A percentile compares a stretch with the other conserved stretches of the same genome.
Evolutionary conservation across 35 echinoderm and acorn worm genomes (phyloP).

Genomic region (Lytechinus pictus): DNA sequence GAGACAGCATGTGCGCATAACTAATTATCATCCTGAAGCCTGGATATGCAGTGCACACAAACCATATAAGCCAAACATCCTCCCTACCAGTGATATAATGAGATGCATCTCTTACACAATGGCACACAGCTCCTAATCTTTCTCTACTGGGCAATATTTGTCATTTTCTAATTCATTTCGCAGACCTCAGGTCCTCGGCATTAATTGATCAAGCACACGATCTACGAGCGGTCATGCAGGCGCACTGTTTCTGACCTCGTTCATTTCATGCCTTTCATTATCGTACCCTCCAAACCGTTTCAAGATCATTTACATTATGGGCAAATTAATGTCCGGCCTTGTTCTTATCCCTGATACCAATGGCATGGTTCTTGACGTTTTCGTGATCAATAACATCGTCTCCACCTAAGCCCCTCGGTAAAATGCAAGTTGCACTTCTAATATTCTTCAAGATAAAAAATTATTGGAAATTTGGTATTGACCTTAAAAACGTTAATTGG

Average conservation of each 20-base stretch:
- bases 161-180: slow-evolving; percentile 20
- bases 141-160: not conserved
- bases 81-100: not conserved
- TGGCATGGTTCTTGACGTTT: not conserved
- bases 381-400: not conserved
- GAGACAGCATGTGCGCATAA: not conserved
- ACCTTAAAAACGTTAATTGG: not conserved
- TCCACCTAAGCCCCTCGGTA: no score
- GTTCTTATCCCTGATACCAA: not conserved
- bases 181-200: not conserved
- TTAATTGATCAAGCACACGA: slow-evolving; percentile 18
- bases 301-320: not conserved
- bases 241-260: not conserved
- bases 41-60: not conserved
- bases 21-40: not conserved
- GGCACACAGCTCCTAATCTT: not conserved
- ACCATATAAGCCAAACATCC: not conserved
- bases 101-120: not conserved
- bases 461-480: not conserved
- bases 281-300: not conserved
- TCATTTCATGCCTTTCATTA: not conserved
- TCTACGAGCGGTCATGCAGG: not conserved
- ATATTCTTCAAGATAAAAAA: not conserved
- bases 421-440: no score
- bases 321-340: not conserved